Evolutionary conservation across 2,888 invertebrate species (phyloP).

Genomic region (Andricus curvator): DNA sequence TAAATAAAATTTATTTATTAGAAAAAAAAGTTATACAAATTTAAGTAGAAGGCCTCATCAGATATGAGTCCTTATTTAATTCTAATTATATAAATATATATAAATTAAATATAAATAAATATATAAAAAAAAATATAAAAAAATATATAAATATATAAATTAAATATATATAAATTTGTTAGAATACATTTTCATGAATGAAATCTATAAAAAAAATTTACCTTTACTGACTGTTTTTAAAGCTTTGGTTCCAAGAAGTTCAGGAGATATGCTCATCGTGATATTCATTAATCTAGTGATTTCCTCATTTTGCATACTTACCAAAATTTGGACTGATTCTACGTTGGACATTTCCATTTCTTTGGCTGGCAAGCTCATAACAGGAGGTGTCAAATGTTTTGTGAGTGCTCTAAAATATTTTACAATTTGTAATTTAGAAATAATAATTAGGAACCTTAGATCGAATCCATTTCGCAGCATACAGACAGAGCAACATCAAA

Average conservation of each 20-base stretch:
- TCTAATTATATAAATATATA: no score
- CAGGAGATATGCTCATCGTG: conserved; percentile 81
- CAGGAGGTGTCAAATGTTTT: conserved; percentile 85
- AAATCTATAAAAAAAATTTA: neutral
- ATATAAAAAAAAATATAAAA: no score
- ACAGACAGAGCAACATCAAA: no score
- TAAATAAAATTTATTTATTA: neutral
- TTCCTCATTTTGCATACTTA: conserved; percentile 85
- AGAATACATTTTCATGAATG: no score
- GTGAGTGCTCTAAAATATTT: conserved; percentile 82
- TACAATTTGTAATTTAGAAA: conserved; percentile 25
- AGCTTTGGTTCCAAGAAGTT: conserved; percentile 82
- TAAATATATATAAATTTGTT: no score
- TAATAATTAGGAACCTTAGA: neutral
- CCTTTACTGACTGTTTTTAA: conserved; percentile 77
- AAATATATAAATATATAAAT: no score
- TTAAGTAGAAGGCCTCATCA: no score
- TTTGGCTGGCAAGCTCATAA: conserved; percentile 77
- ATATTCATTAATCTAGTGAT: conserved; percentile 83
- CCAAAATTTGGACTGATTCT: conserved; percentile 83
- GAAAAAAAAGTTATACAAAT: neutral
- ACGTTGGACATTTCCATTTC: conserved; percentile 78
- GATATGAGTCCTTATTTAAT: no score
- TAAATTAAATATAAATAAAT: no score
- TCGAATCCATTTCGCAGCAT: no score